Evolutionary conservation across 2,113 vertebrate genomes (phyloP), one percentile per base, ranked within the genome.

Genomic region (Oncorhynchus gorbuscha): DNA sequence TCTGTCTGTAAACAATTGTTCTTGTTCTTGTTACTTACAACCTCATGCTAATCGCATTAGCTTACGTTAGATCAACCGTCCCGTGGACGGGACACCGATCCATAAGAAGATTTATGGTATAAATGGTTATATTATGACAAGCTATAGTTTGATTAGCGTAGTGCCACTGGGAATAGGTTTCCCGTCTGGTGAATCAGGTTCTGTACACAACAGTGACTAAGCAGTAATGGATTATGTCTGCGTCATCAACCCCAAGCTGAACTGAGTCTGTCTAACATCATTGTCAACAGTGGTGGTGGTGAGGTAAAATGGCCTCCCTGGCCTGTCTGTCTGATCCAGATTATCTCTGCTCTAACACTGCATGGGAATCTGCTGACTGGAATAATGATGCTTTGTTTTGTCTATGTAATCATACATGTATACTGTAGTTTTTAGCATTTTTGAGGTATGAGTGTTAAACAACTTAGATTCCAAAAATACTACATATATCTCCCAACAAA

Each of bases 141-240:
- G 5, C 13, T 24, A 30, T 49, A 39, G 71, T 81, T 67, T 71
- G 72, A 74, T 73, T 48, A 72, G 79, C 72, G 12, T 45, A 51
- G 73, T 72, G 49, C 16, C 30, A 30, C 4, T 76, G 66, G 82
- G 32, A 71, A 83, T 85, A n/a, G 66, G 32, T 87, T 79, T 80
- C 76, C 74, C 51, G 66, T 49, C 61, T 18, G 71, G 81, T 80
- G 81, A 90, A 73, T 89, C 81, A 85, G 51, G 65, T 26, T 35
- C 11, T 69, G 22, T 71, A 64, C 65, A 48, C 61, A 26, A 4
- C 75, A 13, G 12, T 90, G 86, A 87, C 81, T 86, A 82, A 82
- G 51, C 72, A 22, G 72, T 67, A 67, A 67, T 28, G 65, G 26
- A 67, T 30, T 26, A 67, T 24, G 22, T 80, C 32, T 79, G 55